Evolutionary conservation across 2,113 vertebrate genomes (phyloP).

Genomic region (Crocuta crocuta): DNA sequence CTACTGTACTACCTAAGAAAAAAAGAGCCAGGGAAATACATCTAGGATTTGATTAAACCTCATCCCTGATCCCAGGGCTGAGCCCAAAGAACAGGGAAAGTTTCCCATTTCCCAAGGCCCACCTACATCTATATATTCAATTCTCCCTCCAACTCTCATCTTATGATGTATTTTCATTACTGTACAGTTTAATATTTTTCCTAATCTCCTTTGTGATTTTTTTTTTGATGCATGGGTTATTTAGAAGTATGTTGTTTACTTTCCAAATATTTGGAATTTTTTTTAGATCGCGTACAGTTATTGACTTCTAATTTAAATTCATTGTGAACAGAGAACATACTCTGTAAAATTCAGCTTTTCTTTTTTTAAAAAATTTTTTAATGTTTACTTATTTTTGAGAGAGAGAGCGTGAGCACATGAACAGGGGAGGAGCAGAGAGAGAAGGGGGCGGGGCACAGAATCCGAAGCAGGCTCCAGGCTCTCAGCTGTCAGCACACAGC

Average conservation of each 20-base stretch:
- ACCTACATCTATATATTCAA: background rate
- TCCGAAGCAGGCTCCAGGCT: too few relatives aligned
- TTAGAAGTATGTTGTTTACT: background rate
- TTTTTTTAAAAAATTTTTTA: too few relatives aligned
- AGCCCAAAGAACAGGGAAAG: background rate
- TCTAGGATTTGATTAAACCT: background rate
- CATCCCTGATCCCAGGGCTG: background rate
- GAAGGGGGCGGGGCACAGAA: too few relatives aligned
- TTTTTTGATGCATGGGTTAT: background rate
- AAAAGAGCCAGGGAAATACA: background rate
- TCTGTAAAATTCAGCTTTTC: constrained; percentile 13
- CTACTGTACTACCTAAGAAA: background rate
- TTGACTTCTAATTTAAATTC: constrained; percentile 18
- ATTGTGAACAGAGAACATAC: background rate
- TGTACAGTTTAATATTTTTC: background rate
- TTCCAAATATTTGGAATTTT: background rate
- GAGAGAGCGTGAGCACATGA: too few relatives aligned
- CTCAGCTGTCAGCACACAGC: too few relatives aligned
- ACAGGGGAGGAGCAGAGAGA: too few relatives aligned
- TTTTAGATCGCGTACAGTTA: background rate
- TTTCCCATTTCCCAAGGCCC: background rate
- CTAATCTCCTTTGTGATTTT: background rate
- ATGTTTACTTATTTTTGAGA: too few relatives aligned
- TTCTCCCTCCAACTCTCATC: background rate
- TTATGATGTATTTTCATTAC: background rate